A percentile compares a stretch with the other conserved stretches of the same genome.
Conservation (phyloP, 2,113 vertebrate species). For the Eulacestoma nigropectus region DNA sequence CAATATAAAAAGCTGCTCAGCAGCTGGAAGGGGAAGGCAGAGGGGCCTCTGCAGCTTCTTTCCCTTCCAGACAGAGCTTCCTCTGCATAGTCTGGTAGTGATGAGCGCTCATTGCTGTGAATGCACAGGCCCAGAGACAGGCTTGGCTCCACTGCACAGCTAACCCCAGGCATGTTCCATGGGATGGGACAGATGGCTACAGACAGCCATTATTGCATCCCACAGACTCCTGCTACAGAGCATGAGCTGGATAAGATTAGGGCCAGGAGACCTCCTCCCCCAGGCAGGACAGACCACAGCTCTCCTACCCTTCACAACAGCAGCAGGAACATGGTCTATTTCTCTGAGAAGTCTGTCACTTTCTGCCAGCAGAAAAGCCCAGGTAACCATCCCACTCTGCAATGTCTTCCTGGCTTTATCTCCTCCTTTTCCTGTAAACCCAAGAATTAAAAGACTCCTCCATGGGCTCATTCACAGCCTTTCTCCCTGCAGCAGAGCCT, state of each 20-base stretch:
- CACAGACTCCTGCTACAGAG: not conserved
- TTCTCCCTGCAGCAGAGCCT: not conserved
- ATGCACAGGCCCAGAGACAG: not conserved
- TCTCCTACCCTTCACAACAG: constrained; percentile 29
- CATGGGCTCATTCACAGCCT: not conserved
- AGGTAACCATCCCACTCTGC: not conserved
- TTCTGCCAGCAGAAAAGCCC: not conserved
- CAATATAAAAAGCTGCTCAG: constrained; percentile 62
- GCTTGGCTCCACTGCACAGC: constrained; percentile 5
- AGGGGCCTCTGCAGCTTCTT: constrained; percentile 31
- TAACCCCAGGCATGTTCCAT: not conserved
- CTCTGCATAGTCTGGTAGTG: constrained; percentile 73
- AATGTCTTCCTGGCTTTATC: not conserved
- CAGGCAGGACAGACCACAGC: constrained; percentile 19
- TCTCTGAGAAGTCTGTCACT: constrained; percentile 8
- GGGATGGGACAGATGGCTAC: constrained; percentile 38
- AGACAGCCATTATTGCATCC: constrained; percentile 64
- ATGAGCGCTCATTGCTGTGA: constrained; percentile 4
- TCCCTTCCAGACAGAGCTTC: constrained; percentile 60
- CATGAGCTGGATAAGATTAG: not conserved
- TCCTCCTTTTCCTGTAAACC: not conserved
- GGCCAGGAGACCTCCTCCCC: not conserved
- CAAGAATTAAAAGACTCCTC: not conserved
- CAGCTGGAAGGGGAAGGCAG: constrained; percentile 59
- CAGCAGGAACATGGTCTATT: not conserved